Base-by-base conservation (phyloP, 2,888 invertebrate species). In the Penaeus monodon region DNA sequence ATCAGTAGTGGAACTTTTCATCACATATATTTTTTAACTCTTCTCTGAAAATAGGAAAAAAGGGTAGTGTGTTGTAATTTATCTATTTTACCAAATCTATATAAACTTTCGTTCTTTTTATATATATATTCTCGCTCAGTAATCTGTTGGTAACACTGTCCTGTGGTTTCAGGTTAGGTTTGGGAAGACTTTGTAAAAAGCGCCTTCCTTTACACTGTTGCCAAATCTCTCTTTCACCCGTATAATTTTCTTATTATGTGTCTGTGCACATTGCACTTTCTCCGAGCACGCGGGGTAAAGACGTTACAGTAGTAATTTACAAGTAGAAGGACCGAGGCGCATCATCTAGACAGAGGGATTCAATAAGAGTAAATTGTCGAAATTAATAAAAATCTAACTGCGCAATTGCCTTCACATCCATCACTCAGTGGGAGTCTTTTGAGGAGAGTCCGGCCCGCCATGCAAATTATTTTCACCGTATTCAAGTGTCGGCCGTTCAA, bases 401-500 rank as follows among this genome's bases (percentile, higher is more conserved):
- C 57, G 63, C 86, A 66, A 86, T 86, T 70, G 63, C 86, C 81
- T 68, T 63, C 81, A 20, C 81, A 68, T 77, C 63, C 17, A 12
- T 68, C 66, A 27, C 86, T n/a, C 86, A 20, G 77, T 76, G 38
- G 86, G 86, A 10, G 68, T 24, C 65, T 76, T 81, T 86, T 81
- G 68, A 77, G 22, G 64, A 24, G 38, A 29, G 24, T 33, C 44
- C 76, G 64, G 44, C 76, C 65, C 74, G 64, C 76, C 74, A 83
- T 83, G 76, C 76, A 83, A 83, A 83, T 83, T 83, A 83, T 85
- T 76, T 83, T 74, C 29, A 64, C 68, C 80, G 70, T 79, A 84
- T 80, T 87, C 79, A 84, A 20, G 79, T 87, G 88, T 88, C 88
- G n/a, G 77, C 20, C 74, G 68, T 49, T 66, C 78, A 85, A 84